These are phyloP conservation scores for Rhynchopsitta pachyrhyncha DNA, from an alignment of 2,113 vertebrate genomes.

Conservation along the genomic window DNA sequence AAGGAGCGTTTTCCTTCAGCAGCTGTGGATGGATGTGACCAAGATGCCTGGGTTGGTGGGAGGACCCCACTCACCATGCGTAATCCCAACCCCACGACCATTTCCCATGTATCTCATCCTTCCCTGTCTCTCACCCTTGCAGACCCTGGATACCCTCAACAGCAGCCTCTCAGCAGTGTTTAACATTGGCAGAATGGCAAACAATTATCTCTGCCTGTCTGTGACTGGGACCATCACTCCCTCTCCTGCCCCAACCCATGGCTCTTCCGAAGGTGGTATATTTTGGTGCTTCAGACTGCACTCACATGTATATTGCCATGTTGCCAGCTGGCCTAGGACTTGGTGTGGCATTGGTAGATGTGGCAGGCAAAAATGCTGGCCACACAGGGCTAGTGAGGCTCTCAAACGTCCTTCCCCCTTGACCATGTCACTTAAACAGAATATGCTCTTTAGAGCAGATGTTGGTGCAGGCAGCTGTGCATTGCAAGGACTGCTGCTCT, in stretches of 20 bases:
- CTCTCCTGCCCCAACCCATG: neutral
- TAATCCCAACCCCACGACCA: too few species aligned
- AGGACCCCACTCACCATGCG: accelerated
- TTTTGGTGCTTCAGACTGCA: neutral
- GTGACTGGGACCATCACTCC: neutral
- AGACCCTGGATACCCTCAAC: neutral
- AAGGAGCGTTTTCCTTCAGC: neutral
- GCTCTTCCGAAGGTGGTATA: neutral
- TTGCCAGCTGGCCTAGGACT: neutral
- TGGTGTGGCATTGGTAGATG: accelerated
- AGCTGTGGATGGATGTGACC: neutral
- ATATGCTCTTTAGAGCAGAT: neutral
- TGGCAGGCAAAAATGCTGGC: neutral
- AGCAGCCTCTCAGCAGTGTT: neutral
- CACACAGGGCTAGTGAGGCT: accelerated
- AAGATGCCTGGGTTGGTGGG: neutral
- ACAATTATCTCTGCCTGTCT: too few species aligned
- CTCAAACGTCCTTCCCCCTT: neutral
- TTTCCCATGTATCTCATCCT: accelerated
- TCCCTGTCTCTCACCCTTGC: neutral
- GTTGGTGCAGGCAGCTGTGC: neutral
- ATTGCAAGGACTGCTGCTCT: neutral
- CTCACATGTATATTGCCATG: neutral
- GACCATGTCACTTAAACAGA: too few species aligned
- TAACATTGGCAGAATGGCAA: neutral